Evolutionary conservation across 2,797 vertebrate genomes (phyloP).

Genomic region (Merluccius polli): DNA sequence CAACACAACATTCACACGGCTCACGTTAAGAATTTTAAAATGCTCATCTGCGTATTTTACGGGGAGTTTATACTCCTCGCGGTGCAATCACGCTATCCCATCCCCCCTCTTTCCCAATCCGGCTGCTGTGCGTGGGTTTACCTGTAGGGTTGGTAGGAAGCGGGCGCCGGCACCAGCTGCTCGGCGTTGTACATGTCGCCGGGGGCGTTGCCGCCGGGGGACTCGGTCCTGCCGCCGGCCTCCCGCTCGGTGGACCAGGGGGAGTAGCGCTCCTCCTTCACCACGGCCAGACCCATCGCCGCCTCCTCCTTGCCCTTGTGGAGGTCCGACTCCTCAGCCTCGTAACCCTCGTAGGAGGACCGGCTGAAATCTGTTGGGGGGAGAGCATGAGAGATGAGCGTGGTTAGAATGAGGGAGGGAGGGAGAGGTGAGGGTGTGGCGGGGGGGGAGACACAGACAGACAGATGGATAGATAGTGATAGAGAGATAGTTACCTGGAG

Average conservation of each 20-base stretch:
- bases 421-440: too few species aligned
- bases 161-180: conserved; percentile 75
- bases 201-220: conserved; percentile 56
- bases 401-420: background rate
- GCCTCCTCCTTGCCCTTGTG: conserved; percentile 51
- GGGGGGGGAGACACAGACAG: background rate
- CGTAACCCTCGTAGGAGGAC: conserved; percentile 63
- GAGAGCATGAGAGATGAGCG: background rate
- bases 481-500: conserved; percentile 36
- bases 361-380: conserved; percentile 57
- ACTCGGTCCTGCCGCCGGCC: conserved; percentile 57
- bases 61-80: background rate
- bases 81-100: too few species aligned
- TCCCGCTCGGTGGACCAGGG: conserved; percentile 75
- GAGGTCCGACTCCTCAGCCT: conserved; percentile 48
- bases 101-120: too few species aligned
- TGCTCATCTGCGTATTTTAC: background rate
- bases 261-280: conserved; percentile 74
- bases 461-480: background rate
- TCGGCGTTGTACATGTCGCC: conserved; percentile 74
- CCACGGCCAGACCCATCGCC: conserved; percentile 10
- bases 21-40: background rate
- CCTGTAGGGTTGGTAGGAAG: conserved; percentile 79
- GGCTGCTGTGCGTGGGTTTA: conserved; percentile 42
- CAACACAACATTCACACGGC: background rate